Conservation (phyloP, 2,888 invertebrate genomes). For the Allacma fusca region DNA sequence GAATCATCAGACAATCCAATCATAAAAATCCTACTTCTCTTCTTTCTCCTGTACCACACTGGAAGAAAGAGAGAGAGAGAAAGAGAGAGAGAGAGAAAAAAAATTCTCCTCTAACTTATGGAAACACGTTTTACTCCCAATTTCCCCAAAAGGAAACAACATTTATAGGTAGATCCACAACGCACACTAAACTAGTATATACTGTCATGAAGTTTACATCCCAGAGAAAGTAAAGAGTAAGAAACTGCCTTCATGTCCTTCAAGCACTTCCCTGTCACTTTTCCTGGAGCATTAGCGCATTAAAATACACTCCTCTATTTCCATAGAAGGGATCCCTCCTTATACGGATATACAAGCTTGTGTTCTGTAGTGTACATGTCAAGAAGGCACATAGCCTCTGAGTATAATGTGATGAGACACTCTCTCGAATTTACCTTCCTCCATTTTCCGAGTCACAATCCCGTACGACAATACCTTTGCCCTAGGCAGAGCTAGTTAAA, state of each 20-base stretch:
- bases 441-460: too few relatives aligned
- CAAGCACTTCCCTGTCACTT: conserved; percentile 5
- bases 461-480: too few relatives aligned
- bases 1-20: conserved; percentile 41
- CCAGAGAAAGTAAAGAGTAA: not conserved
- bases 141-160: not conserved
- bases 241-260: not conserved
- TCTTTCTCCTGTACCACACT: not conserved
- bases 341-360: not conserved
- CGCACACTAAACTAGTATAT: too few relatives aligned
- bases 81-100: too few relatives aligned
- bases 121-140: not conserved
- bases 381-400: too few relatives aligned
- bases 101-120: conserved; percentile 24
- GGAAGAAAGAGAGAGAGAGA: too few relatives aligned
- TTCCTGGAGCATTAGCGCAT: not conserved
- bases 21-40: conserved; percentile 35
- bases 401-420: too few relatives aligned
- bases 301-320: not conserved
- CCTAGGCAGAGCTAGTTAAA: not conserved
- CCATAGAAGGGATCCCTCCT: not conserved
- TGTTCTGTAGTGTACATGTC: too few relatives aligned
- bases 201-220: not conserved
- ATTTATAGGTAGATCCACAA: not conserved
- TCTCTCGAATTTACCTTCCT: too few relatives aligned